These are phyloP conservation scores for Geococcyx californianus DNA, from an alignment of 2,113 vertebrate genomes.

Conservation along the genomic window DNA sequence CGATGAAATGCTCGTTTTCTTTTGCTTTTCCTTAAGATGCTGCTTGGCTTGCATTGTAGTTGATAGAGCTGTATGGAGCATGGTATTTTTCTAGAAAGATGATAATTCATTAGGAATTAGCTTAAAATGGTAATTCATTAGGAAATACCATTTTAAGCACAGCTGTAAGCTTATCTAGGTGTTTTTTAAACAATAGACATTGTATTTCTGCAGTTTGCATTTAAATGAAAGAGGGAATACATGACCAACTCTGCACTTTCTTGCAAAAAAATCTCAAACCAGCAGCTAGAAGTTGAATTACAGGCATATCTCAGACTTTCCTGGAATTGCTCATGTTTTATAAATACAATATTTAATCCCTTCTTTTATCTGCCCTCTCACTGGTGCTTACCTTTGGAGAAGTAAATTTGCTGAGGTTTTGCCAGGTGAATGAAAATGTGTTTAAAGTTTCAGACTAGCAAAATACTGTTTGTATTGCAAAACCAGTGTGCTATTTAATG, in stretches of 20 bases:
- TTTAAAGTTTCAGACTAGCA: background rate
- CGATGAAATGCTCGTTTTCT: conserved; percentile 6
- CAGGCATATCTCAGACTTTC: background rate
- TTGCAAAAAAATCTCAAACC: background rate
- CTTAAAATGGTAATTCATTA: conserved; percentile 1
- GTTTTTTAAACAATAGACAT: background rate
- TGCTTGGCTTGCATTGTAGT: conserved; percentile 37
- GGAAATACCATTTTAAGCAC: conserved; percentile 13
- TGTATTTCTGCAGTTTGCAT: background rate
- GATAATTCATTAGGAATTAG: conserved; percentile 9
- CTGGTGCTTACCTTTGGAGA: background rate
- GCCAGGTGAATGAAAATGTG: background rate
- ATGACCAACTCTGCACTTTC: background rate
- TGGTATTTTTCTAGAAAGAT: background rate
- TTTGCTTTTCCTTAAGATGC: conserved; percentile 38
- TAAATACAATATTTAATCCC: background rate
- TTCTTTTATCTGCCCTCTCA: background rate
- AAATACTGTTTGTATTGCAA: background rate
- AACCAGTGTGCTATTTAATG: background rate
- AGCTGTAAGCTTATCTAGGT: background rate
- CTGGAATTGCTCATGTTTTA: conserved; percentile 8
- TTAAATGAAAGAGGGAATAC: background rate
- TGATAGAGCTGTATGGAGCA: conserved; percentile 21
- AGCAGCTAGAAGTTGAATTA: conserved; percentile 2
- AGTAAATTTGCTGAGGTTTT: background rate